Conservation (phyloP, 2,888 invertebrate species). For the Artemia sinica region DNA sequence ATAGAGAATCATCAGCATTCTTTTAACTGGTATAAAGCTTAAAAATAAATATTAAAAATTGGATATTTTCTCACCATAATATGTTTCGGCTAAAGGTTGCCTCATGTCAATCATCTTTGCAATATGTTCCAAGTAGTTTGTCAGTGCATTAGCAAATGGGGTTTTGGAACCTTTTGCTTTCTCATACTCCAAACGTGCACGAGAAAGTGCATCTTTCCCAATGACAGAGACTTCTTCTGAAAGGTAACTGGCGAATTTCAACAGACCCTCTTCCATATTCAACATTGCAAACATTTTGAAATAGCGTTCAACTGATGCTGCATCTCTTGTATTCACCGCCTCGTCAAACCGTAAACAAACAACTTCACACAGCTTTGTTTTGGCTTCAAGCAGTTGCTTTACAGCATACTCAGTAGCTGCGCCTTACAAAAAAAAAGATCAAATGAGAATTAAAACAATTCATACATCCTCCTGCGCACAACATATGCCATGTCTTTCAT, state of each 20-base stretch:
- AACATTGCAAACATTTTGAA: constrained; percentile 93
- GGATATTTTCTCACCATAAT: constrained; percentile 45
- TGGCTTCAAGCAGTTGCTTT: constrained; percentile 52
- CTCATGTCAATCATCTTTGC: constrained; percentile 67
- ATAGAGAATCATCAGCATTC: too few relatives aligned
- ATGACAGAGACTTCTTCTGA: constrained; percentile 29
- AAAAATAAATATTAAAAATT: too few relatives aligned
- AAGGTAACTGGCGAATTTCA: constrained; percentile 68
- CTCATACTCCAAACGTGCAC: background rate
- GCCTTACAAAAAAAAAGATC: constrained; percentile 34
- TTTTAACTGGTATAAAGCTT: too few relatives aligned
- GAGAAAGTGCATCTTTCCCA: constrained; percentile 1
- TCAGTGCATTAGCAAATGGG: constrained; percentile 65
- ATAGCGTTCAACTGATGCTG: constrained; percentile 75
- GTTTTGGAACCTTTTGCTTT: constrained; percentile 2
- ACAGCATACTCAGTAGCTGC: constrained; percentile 7
- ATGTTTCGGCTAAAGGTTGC: constrained; percentile 72
- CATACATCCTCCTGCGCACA: too few relatives aligned
- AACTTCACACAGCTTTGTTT: constrained; percentile 48
- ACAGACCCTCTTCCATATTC: constrained; percentile 72
- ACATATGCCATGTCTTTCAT: too few relatives aligned
- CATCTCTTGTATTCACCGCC: constrained; percentile 68
- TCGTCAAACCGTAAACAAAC: constrained; percentile 71
- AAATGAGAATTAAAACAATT: constrained; percentile 9
- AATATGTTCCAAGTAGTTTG: constrained; percentile 64